Conservation (phyloP, 2,888 invertebrate genomes). For the Stenolophus ochropezus region DNA sequence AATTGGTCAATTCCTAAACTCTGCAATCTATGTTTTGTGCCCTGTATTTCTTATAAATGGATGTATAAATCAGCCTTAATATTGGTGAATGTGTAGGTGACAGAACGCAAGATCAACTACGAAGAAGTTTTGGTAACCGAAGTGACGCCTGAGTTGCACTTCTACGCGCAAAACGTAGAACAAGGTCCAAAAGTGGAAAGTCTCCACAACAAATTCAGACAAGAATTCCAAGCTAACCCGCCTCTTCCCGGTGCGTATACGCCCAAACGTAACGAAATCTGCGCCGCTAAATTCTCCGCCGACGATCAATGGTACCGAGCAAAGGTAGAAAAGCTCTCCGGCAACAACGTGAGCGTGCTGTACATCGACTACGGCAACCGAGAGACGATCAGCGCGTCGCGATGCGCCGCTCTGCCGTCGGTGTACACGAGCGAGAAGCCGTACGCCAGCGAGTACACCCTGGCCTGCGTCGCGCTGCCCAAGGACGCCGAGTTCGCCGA, state of each 20-base stretch:
- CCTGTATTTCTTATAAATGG: too few relatives aligned
- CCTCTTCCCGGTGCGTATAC: conserved; percentile 91
- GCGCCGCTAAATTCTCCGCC: conserved; percentile 91
- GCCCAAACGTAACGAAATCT: conserved; percentile 90
- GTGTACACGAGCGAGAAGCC: conserved; percentile 84
- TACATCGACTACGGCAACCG: conserved; percentile 93
- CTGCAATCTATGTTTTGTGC: too few relatives aligned
- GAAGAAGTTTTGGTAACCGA: conserved; percentile 93
- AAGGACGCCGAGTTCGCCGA: conserved; percentile 89
- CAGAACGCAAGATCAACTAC: conserved; percentile 88
- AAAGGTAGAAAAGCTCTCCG: conserved; percentile 86
- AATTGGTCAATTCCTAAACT: too few relatives aligned
- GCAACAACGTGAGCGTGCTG: conserved; percentile 85
- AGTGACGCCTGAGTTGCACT: conserved; percentile 85
- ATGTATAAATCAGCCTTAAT: too few relatives aligned
- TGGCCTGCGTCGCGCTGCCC: conserved; percentile 91
- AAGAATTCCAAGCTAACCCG: conserved; percentile 89
- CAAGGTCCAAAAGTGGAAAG: conserved; percentile 90
- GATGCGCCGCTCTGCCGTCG: conserved; percentile 89
- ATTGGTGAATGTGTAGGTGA: conserved; percentile 75
- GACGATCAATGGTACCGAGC: conserved; percentile 98
- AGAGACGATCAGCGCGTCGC: conserved; percentile 75
- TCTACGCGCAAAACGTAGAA: conserved; percentile 93
- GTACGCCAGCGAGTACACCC: conserved; percentile 89
- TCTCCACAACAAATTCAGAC: conserved; percentile 89